phyloP scores from a whole-genome alignment of 2,797 vertebrate species.

The Lutjanus campechanus region DNA sequence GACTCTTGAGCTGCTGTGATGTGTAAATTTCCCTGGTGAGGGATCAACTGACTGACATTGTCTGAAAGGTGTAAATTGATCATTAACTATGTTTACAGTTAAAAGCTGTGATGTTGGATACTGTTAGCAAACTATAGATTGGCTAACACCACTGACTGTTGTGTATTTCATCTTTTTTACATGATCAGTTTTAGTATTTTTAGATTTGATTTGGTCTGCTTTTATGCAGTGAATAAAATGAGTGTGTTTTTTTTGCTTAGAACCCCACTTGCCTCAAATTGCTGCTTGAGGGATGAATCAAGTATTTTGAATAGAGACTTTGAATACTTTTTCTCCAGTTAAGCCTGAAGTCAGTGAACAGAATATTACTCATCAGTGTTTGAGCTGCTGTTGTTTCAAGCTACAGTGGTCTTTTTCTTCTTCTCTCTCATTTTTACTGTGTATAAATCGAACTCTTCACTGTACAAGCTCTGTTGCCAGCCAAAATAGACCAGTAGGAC shows the following conservation, averaged over 20 bases:
- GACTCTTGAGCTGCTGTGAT: no score
- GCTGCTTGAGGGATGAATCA: not conserved
- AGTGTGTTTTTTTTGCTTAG: not conserved
- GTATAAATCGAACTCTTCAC: slow-evolving; percentile 25
- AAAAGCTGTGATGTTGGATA: not conserved
- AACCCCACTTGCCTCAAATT: not conserved
- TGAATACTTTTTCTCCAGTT: not conserved
- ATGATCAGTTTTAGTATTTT: not conserved
- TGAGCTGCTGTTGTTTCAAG: slow-evolving; percentile 20
- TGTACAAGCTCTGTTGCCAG: slow-evolving; percentile 27
- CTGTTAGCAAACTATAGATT: not conserved
- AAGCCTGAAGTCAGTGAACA: not conserved
- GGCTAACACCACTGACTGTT: no score
- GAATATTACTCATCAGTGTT: slow-evolving; percentile 7
- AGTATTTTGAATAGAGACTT: not conserved
- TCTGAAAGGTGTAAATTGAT: no score
- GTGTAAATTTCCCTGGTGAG: no score
- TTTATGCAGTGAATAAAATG: not conserved
- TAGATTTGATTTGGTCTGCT: not conserved
- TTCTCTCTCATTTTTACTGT: slow-evolving; percentile 7
- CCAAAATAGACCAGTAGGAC: slow-evolving; percentile 54
- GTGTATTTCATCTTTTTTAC: not conserved
- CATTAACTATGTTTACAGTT: no score
- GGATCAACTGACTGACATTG: no score
- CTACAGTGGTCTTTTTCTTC: not conserved